phyloP scores from a whole-genome alignment of 1,140 invertebrate species.

The Drosophila orosa region DNA sequence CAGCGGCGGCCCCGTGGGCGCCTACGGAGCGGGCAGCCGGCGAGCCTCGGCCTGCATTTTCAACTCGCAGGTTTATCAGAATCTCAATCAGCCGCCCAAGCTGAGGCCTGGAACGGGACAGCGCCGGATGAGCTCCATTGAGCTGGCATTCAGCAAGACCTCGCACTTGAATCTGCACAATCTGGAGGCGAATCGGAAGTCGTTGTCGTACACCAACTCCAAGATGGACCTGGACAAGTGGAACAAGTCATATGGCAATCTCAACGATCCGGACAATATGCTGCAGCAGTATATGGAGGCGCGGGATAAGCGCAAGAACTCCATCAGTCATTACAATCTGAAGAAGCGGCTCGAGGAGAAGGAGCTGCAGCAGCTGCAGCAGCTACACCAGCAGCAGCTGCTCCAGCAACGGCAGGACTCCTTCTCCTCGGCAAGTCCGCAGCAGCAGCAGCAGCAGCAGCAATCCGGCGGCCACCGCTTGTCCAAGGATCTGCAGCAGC shows the following conservation, averaged over 20 bases:
- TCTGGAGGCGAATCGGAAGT: conserved; percentile 79
- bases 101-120: conserved; percentile 65
- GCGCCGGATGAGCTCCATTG: conserved; percentile 83
- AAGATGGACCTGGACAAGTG: conserved; percentile 83
- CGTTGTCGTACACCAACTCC: conserved; percentile 80
- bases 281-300: conserved; percentile 82
- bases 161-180: conserved; percentile 82
- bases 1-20: conserved; percentile 46
- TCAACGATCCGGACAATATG: conserved; percentile 82
- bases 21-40: conserved; percentile 48
- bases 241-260: conserved; percentile 74
- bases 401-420: conserved; percentile 59
- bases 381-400: conserved; percentile 66
- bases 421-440: conserved; percentile 37
- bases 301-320: conserved; percentile 78
- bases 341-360: conserved; percentile 74
- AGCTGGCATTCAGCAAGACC: conserved; percentile 80
- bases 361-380: conserved; percentile 72
- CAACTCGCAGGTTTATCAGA: conserved; percentile 83
- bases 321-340: conserved; percentile 74
- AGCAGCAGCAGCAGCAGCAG: conserved; percentile 41
- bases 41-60: conserved; percentile 81
- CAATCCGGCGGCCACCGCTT: conserved; percentile 41
- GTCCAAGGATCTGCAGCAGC: conserved; percentile 52
- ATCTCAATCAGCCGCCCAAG: conserved; percentile 80